These are phyloP conservation scores for Caenorhabditis uteleia DNA, from an alignment of 2,888 invertebrate genomes.

Conservation along the genomic window DNA sequence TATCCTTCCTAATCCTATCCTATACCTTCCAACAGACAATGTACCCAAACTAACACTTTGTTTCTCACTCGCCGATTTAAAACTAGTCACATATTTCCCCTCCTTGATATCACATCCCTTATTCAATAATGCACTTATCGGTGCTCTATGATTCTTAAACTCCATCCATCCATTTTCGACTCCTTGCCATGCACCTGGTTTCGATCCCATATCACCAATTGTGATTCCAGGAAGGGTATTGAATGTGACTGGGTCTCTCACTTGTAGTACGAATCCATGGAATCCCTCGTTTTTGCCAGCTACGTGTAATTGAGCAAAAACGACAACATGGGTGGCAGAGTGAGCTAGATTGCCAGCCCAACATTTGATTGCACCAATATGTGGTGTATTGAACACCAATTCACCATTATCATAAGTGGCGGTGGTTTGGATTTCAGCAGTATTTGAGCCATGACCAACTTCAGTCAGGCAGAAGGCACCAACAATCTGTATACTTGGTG, in stretches of 20 bases:
- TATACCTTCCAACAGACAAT: constrained; percentile 46
- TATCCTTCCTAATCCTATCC: not conserved
- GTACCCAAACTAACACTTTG: constrained; percentile 54
- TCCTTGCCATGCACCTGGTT: constrained; percentile 84
- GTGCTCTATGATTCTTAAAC: constrained; percentile 81
- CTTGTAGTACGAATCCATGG: constrained; percentile 86
- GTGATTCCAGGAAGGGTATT: constrained; percentile 77
- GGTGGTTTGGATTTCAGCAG: constrained; percentile 69
- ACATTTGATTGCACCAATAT: constrained; percentile 82
- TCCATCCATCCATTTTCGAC: constrained; percentile 82
- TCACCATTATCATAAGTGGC: constrained; percentile 71
- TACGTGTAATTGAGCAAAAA: constrained; percentile 83
- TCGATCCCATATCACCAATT: constrained; percentile 91
- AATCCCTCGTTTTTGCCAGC: constrained; percentile 77
- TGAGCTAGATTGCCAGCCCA: constrained; percentile 83
- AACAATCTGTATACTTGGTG: too few relatives aligned
- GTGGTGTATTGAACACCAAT: constrained; percentile 80
- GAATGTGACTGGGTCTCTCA: constrained; percentile 71
- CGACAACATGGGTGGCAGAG: constrained; percentile 83
- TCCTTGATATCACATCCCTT: constrained; percentile 87
- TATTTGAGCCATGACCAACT: constrained; percentile 88
- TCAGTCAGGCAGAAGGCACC: constrained; percentile 89
- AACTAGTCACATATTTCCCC: constrained; percentile 87
- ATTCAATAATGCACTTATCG: constrained; percentile 83
- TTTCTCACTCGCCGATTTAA: constrained; percentile 74